These are phyloP conservation scores for Clanis bilineata DNA, from an alignment of 2,888 invertebrate genomes.

Conservation along the genomic window DNA sequence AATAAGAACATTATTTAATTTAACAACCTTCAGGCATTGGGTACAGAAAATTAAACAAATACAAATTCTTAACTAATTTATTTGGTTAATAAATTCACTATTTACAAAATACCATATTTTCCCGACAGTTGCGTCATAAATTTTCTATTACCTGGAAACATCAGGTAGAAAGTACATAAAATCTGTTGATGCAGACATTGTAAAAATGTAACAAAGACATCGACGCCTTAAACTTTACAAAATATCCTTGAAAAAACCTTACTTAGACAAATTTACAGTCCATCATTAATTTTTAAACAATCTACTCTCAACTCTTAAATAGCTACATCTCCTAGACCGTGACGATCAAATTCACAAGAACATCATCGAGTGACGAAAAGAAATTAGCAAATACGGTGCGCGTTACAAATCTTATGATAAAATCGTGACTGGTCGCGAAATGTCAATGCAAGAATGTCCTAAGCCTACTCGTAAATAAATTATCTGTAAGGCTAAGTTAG, in stretches of 20 bases:
- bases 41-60: conserved; percentile 34
- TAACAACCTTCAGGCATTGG: background rate
- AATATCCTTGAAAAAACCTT: background rate
- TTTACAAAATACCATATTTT: conserved; percentile 65
- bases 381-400: conserved; percentile 37
- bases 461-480: background rate
- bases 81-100: conserved; percentile 73
- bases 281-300: conserved; percentile 11
- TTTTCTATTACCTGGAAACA: conserved; percentile 8
- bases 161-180: conserved; percentile 7
- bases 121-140: background rate
- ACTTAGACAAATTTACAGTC: conserved; percentile 2
- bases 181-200: background rate
- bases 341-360: background rate
- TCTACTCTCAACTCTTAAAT: conserved; percentile 17
- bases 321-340: background rate
- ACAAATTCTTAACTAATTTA: conserved; percentile 53
- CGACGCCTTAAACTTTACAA: background rate
- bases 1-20: no score
- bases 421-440: conserved; percentile 35
- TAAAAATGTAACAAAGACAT: conserved; percentile 2
- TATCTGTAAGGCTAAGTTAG: background rate
- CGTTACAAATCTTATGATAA: conserved; percentile 40
- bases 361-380: conserved; percentile 29
- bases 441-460: background rate